Percentiles rank a stretch among this genome's conserved stretches.
These are phyloP conservation scores for Phalacrocorax brasilianus DNA, from an alignment of 2,113 vertebrate genomes.

Conservation along the genomic window DNA sequence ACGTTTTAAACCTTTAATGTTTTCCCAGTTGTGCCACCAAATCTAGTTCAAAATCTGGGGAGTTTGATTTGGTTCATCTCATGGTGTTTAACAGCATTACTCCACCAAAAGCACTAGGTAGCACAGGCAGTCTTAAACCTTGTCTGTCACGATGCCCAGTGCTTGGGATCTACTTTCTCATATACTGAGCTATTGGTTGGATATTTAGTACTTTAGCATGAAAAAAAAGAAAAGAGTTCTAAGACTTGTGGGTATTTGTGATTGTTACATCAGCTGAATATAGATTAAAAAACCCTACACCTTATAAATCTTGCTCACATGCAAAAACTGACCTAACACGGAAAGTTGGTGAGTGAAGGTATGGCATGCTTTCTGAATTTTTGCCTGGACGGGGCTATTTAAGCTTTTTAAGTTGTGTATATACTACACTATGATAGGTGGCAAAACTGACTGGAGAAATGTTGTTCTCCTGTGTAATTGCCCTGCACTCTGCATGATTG, in stretches of 20 bases:
- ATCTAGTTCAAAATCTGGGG: background rate
- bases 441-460: background rate
- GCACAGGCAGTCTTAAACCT: background rate
- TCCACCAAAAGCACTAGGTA: background rate
- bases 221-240: background rate
- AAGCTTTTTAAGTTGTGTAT: background rate
- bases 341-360: background rate
- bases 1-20: background rate
- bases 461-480: background rate
- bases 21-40: background rate
- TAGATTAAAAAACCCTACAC: background rate
- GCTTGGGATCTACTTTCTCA: background rate
- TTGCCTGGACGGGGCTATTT: background rate
- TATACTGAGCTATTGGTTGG: background rate
- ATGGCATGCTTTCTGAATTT: background rate
- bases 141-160: fast-evolving
- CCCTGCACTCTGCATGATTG: background rate
- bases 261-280: background rate
- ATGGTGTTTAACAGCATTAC: background rate
- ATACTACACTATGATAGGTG: background rate
- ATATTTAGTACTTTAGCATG: background rate
- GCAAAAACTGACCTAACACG: background rate
- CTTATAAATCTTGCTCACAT: background rate
- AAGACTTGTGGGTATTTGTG: background rate
- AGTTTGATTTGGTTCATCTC: background rate